Base-by-base conservation (phyloP, 2,797 vertebrate genomes). In the Euphonia xanthogaster region DNA sequence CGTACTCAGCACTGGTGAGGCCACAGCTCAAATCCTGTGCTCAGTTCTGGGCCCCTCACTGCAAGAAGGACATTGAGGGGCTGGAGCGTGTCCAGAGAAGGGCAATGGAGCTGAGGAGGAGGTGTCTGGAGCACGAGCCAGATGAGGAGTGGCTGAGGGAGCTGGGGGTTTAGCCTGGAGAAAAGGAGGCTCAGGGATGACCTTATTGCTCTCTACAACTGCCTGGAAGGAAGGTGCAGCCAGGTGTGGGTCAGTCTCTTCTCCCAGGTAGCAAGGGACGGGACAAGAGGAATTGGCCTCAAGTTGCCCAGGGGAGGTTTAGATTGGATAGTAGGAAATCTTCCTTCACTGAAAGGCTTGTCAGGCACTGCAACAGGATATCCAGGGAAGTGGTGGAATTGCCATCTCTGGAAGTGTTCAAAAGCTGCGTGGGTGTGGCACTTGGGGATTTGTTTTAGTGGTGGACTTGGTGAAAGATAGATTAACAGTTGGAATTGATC, bases 41-140 rank as follows among this genome's bases (percentile, higher is more conserved):
- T 28, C 14, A 12, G 4, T n/a, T 88, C 0, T 68, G 48, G 23
- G 14, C 5, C 2, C 5, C 14, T 62, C 48, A 30, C 15, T 37
- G 0, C 31, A 21, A 5, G 8, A 74, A 61, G 1, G 42, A 21
- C 40, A 24, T 1, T n/a, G 68, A 81, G 31, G 18, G 5, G 7
- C 33, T 67, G 62, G 40, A 88, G 10, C 0, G 0, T n/a, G 31
- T 40, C 40, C 31, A n/a, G 27, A 48, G 61, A 42, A 48, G 35
- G 47, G 19, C 2, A 54, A 0, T 0, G 0, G 40, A 40, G 25
- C 39, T 67, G 68, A 12, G 9, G 33, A 40, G 40, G 33, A 40
- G 40, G 25, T 30, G 33, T 35, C 47, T 61, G 40, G 47, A 23
- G 19, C 40, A 61, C 12, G 61, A 3, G 0, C 0, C 7, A 20